Evolutionary conservation across 2,888 invertebrate genomes (phyloP).

Genomic region (Gnatocerus cornutus): DNA sequence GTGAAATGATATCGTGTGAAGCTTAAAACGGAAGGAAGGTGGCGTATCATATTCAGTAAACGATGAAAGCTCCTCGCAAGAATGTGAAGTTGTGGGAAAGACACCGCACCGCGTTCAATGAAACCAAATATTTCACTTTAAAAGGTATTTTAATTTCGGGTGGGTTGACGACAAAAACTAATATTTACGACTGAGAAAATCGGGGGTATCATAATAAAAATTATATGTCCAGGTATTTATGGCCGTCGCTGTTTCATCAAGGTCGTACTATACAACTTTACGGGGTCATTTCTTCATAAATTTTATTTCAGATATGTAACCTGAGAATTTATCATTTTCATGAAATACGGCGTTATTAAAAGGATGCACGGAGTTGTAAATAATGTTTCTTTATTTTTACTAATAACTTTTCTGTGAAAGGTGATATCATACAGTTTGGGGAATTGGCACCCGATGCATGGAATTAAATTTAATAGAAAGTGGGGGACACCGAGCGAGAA

Average conservation of each 20-base stretch:
- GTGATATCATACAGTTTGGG: too few relatives aligned
- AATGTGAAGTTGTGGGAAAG: conserved; percentile 48
- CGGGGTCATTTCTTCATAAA: conserved; percentile 46
- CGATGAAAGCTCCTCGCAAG: conserved; percentile 25
- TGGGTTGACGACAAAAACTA: conserved; percentile 60
- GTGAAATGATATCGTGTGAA: conserved; percentile 58
- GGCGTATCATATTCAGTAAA: conserved; percentile 55
- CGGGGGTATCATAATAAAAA: conserved; percentile 61
- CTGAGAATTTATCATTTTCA: conserved; percentile 46
- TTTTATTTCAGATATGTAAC: conserved; percentile 46
- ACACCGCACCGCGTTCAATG: conserved; percentile 56
- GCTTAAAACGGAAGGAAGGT: conserved; percentile 54
- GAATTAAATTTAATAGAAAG: too few relatives aligned
- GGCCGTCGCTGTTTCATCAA: conserved; percentile 50
- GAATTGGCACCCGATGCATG: too few relatives aligned
- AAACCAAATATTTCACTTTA: conserved; percentile 64
- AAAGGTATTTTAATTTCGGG: conserved; percentile 64
- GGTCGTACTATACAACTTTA: conserved; percentile 47
- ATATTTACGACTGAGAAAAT: conserved; percentile 64
- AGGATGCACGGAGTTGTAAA: conserved; percentile 35
- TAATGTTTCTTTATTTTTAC: neutral
- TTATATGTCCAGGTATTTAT: conserved; percentile 59
- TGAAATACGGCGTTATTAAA: conserved; percentile 27
- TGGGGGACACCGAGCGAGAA: too few relatives aligned
- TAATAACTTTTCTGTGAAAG: neutral